Evolutionary conservation across 1,140 invertebrate species (phyloP), one percentile per base, ranked within the genome.

Genomic region (Zaprionus africanus): DNA sequence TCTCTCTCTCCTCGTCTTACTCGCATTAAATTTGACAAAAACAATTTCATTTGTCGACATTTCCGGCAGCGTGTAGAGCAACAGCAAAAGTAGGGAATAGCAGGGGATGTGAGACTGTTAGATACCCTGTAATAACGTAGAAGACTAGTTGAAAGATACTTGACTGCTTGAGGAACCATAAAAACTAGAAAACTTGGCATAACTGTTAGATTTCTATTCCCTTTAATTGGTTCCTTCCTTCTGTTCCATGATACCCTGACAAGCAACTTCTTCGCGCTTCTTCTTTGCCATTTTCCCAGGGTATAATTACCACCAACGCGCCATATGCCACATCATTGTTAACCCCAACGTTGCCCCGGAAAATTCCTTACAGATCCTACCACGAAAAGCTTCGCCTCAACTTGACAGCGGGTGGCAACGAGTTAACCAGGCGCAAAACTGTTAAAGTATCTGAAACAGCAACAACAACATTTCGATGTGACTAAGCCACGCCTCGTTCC

Each of bases 11-110:
- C n/a, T n/a, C 78, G 77, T 78, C 68, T 74, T 65, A 64, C 38
- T 86, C 70, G 82, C 82, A 85, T 85, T 86, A 86, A 85, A 87
- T 85, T 85, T 79, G 83, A 82, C 83, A 82, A 79, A 82, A 85
- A 87, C 82, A 79, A 85, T 85, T 82, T 86, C 67, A 87, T 85
- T 85, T 87, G 82, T 79, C 79, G 79, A 77, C 82, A 87, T 85
- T 85, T 79, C 79, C 83, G 83, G 82, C 82, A 82, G 68, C 68
- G 63, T 34, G 63, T 63, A 54, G 41, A 56, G 51, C 59, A 36
- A 67, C 28, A 61, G 64, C 67, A 38, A 74, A 34, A 34, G 31
- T 34, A 11, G 31, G 31, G 31, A 11, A 17, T 17, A 17, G n/a
- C 7, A 7, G 41, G 6, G 19, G n/a, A 46, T 38, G 5, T 13